Conservation (phyloP, 2,888 invertebrate species). For the Ichneumoninae sp. region DNA sequence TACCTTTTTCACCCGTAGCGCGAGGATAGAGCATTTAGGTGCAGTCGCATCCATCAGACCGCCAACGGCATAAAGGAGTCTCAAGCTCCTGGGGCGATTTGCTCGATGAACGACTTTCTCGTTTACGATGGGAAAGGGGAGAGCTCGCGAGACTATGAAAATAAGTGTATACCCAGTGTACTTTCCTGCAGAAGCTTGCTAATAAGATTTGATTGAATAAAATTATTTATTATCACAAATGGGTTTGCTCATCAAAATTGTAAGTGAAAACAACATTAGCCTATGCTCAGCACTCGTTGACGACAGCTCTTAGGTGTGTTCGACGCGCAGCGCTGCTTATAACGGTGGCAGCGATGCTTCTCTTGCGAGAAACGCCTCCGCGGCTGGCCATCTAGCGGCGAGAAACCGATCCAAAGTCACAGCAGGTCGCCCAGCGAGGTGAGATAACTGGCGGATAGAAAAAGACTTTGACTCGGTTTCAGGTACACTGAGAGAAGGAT, state of each 20-base stretch:
- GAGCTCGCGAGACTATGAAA: not conserved
- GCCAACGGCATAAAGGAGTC: slow-evolving; percentile 1
- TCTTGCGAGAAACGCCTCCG: too few species aligned
- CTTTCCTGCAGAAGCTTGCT: not conserved
- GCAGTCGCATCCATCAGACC: slow-evolving; percentile 16
- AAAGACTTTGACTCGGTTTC: too few species aligned
- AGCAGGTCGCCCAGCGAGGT: too few species aligned
- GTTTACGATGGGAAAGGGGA: not conserved
- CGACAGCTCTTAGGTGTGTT: too few species aligned
- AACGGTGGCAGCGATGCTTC: too few species aligned
- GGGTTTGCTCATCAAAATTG: too few species aligned
- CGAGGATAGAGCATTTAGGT: slow-evolving; percentile 4
- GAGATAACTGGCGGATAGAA: too few species aligned
- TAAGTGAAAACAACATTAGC: not conserved
- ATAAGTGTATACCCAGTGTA: not conserved
- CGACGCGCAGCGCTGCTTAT: too few species aligned
- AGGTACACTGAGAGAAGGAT: too few species aligned
- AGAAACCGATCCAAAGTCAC: too few species aligned
- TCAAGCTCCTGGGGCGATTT: not conserved
- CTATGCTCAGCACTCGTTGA: not conserved
- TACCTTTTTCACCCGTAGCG: not conserved
- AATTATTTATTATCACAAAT: not conserved
- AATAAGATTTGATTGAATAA: not conserved
- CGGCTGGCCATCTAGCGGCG: too few species aligned
- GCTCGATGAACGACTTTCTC: not conserved